Evolutionary conservation across 2,888 invertebrate species (phyloP), one percentile per base, ranked within the genome.

Genomic region (Calameuta idolon): DNA sequence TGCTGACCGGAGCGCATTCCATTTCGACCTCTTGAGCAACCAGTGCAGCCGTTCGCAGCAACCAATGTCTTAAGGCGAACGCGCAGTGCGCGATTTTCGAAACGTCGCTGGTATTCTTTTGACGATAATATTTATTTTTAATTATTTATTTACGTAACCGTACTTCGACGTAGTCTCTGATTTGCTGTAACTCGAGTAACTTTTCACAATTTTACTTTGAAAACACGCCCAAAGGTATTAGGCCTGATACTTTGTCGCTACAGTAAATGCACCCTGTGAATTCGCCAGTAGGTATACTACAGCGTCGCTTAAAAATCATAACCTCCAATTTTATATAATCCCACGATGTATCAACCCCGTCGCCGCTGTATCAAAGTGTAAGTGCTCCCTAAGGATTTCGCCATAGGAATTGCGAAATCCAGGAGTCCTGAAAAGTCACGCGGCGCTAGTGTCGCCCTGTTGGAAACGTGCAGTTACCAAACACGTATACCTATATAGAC

Each of bases 1-100:
- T 71, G 71, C 71, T 71, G 71, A 71, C 71, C 71, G 23, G 71
- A 23, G 71, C 71, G 71, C 71, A 71, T 71, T 71, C 71, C 71
- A 2, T 71, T 71, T 71, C 71, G 71, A 9, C 1, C 12, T 71
- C 33, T 71, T 71, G 71, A 34, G 71, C 71, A 71, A 71, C 71
- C 71, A 4, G 30, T 30, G 30, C 69, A 69, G n/a, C 69, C 40
- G 15, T 71, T 31, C 15, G 12, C 71, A 12, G 55, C 55, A 23
- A 55, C 55, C 55, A 15, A 55, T 55, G 55, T 55, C 55, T 55
- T 55, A 15, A 55, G 55, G 55, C 55, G 23, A 23, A 9, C 23
- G 23, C 55, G 55, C 23, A 9, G 9, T 31, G 12, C 9, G 34
- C 71, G 71, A 34, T 71, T 71, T 30, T 71, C 71, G 31, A 71